Evolutionary conservation across 2,113 vertebrate species (phyloP), one percentile per base, ranked within the genome.

Genomic region (Myocastor coypus): DNA sequence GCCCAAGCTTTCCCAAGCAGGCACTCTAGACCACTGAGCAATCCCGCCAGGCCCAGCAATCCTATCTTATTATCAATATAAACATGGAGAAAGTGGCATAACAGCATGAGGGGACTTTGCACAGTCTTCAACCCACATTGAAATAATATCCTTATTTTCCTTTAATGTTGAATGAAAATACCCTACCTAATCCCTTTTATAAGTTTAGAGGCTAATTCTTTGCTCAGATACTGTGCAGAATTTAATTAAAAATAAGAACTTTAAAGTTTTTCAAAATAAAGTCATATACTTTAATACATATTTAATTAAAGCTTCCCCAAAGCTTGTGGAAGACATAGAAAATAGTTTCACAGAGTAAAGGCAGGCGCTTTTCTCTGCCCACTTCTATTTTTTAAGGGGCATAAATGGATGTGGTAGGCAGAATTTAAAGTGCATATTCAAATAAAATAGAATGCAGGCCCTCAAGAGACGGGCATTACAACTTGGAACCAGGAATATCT

Each of bases 211-310:
- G 83, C 83, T 96, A 95, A 96, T 52, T 94, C 87, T 73, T 71
- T 96, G 63, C 78, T 80, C 80, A 57, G 30, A 32, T 87, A 96
- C 95, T 92, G 95, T 94, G 66, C 32, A 97, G 94, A 95, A 96
- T 98, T 98, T 98, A 98, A 98, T 98, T 97, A 98, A 97, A 92
- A 89, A 77, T 55, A 96, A 96, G 92, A 95, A 97, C 96, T 92
- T 94, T 93, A 89, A 80, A 92, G 81, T 86, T 97, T 97, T 89
- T 85, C 93, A 97, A 97, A 98, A 98, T 96, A 98, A 96, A 94
- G 57, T 82, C 86, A 97, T 96, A 97, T 83, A 95, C 78, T 94
- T 98, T 87, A 98, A 98, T 81, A 94, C 91, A 92, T 61, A 89
- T 97, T 98, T 98, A 97, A 98, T 98, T 97, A 98, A 97, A 95